A percentile compares a stretch with the other conserved stretches of the same genome.
phyloP scores from a whole-genome alignment of 2,113 vertebrate genomes.

The Herpetotheres cachinnans region DNA sequence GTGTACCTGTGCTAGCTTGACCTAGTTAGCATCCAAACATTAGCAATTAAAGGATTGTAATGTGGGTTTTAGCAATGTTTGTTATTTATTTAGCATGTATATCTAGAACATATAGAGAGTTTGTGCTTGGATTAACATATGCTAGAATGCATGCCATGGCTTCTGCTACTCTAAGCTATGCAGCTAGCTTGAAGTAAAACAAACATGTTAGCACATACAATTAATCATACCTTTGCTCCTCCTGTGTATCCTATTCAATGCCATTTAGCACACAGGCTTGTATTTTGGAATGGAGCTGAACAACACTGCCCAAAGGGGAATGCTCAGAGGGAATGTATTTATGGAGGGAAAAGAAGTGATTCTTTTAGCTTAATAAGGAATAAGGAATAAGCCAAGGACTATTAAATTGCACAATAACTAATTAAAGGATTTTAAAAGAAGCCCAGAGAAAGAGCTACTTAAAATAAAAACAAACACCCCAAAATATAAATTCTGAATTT shows the following conservation, averaged over 20 bases:
- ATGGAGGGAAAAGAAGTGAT: neutral
- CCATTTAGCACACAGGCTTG: neutral
- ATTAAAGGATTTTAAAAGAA: neutral
- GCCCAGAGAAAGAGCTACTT: neutral
- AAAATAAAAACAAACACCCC: neutral
- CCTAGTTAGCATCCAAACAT: neutral
- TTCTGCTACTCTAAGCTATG: neutral
- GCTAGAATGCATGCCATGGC: neutral
- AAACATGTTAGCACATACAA: neutral
- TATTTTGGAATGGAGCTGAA: constrained; percentile 4
- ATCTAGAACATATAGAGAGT: neutral
- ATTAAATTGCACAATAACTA: neutral
- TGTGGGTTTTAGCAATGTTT: neutral
- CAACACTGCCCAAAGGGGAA: neutral
- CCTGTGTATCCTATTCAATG: neutral
- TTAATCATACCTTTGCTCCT: constrained; percentile 43
- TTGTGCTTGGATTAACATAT: neutral
- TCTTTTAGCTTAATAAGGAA: neutral
- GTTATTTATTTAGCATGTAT: neutral
- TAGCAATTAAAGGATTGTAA: neutral
- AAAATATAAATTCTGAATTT: neutral
- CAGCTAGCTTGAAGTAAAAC: neutral
- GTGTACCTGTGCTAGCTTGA: neutral
- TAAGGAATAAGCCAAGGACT: neutral
- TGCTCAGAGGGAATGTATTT: neutral